These are phyloP conservation scores for Sakesphorus luctuosus DNA, from an alignment of 2,113 vertebrate genomes.

Conservation along the genomic window DNA sequence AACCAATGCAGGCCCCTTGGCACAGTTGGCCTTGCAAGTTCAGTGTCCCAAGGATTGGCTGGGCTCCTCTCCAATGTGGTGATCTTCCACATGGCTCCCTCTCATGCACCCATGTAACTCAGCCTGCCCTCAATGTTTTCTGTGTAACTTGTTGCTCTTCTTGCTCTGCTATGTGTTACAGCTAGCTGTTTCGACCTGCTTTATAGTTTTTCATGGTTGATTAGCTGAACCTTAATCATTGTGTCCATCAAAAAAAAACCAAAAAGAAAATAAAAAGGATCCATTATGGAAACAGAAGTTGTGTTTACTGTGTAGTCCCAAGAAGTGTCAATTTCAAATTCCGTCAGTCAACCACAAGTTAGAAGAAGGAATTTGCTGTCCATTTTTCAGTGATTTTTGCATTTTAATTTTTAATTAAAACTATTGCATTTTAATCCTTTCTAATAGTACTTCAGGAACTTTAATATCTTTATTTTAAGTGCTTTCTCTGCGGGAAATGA, in stretches of 20 bases:
- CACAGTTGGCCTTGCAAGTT: not conserved
- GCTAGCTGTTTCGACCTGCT: not conserved
- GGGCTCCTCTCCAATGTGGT: rapidly evolving
- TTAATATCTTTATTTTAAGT: not conserved
- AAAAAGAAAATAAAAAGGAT: not conserved
- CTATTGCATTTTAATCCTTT: not conserved
- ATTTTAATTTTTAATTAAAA: not conserved
- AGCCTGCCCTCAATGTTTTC: not conserved
- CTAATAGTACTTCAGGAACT: not conserved
- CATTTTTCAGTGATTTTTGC: not conserved
- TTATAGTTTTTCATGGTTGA: not conserved
- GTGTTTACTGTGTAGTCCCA: not conserved
- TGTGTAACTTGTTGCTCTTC: not conserved
- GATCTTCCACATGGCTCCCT: not conserved
- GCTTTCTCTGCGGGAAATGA: not conserved
- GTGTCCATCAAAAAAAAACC: not conserved
- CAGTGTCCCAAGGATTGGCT: too few species aligned
- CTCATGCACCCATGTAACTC: not conserved
- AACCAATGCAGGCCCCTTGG: rapidly evolving
- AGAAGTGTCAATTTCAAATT: not conserved
- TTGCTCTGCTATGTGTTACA: not conserved
- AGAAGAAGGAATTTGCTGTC: not conserved
- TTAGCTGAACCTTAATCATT: not conserved
- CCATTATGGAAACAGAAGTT: not conserved
- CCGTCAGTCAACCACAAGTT: not conserved